These are phyloP conservation scores for Coleophora deauratella DNA, from an alignment of 2,888 invertebrate genomes.

Conservation along the genomic window DNA sequence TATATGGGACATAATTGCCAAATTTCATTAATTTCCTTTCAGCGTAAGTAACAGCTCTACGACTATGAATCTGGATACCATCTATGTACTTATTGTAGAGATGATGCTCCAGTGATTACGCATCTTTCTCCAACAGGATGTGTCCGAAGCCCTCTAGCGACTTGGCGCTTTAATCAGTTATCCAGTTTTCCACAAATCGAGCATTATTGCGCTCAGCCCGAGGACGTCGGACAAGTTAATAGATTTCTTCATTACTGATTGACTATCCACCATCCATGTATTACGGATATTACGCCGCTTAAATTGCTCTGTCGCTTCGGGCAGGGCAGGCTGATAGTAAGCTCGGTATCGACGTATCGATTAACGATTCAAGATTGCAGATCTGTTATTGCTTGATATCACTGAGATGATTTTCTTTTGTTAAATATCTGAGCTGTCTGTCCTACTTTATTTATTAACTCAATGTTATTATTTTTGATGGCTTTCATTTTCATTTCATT, in stretches of 20 bases:
- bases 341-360: slow-evolving; percentile 12
- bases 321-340: slow-evolving; percentile 9
- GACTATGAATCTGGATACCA: too few species aligned
- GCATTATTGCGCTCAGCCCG: not conserved
- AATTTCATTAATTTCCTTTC: too few species aligned
- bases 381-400: slow-evolving; percentile 3
- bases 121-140: too few species aligned
- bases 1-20: too few species aligned
- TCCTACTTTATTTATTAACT: too few species aligned
- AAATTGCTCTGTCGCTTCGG: slow-evolving; percentile 17
- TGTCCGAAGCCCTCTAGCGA: not conserved
- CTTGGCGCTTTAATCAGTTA: slow-evolving; percentile 2
- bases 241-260: slow-evolving; percentile 32
- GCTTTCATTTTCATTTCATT: too few species aligned
- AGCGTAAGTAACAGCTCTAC: too few species aligned
- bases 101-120: too few species aligned
- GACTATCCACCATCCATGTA: slow-evolving; percentile 19
- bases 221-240: slow-evolving; percentile 22
- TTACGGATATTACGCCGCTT: slow-evolving; percentile 27
- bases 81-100: too few species aligned
- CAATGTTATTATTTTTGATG: too few species aligned
- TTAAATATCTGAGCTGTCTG: not conserved
- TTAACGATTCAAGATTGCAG: slow-evolving; percentile 9
- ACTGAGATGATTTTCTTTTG: not conserved
- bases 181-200: slow-evolving; percentile 10